Evolutionary conservation across 2,797 vertebrate species (phyloP), one percentile per base, ranked within the genome.

Genomic region (Nannoperca australis): DNA sequence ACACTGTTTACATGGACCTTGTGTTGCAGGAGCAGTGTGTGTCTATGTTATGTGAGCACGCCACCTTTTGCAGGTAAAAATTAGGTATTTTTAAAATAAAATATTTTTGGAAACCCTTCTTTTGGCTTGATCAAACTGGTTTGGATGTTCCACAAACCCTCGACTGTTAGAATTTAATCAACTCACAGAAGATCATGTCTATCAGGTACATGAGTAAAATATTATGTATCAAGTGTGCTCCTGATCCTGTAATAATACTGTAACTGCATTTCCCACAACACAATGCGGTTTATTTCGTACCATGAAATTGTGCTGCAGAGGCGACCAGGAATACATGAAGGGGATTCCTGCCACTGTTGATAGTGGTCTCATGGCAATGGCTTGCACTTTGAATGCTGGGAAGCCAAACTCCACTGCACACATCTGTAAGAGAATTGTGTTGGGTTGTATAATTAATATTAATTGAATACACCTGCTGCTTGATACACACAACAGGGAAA

Each of bases 301-400:
- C 98, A 99, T 99, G 91, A 99, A 99, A 92, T 99, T 99, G 94
- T 99, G 97, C 93, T 99, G 98, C 81, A 99, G 96, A 50, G 98
- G 97, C 0, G 98, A 98, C 98, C 98, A 99, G 66, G 98, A 98
- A 88, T 99, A 97, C 98, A 99, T 99, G 89, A 99, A 98, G 83
- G 98, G 98, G 90, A 99, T 97, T 88, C 97, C 95, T 0, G 98
- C 96, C 89, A 99, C 97, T 0, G 96, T 98, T 81, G 98, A 98
- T 84, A 99, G 91, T 6, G 97, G 96, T 84, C 96, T 96, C 97
- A 97, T 97, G 90, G 95, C 93, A 78, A 98, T 92, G 38, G 95
- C 93, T 88, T 99, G 98, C 89, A 96, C 95, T 60, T 96, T 94
- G 90, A 97, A 97, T 66, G 91, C 96, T 0, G 97, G 97, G 91